These are phyloP conservation scores for Nixonia krombeini DNA, from an alignment of 1,140 invertebrate genomes.

Conservation along the genomic window DNA sequence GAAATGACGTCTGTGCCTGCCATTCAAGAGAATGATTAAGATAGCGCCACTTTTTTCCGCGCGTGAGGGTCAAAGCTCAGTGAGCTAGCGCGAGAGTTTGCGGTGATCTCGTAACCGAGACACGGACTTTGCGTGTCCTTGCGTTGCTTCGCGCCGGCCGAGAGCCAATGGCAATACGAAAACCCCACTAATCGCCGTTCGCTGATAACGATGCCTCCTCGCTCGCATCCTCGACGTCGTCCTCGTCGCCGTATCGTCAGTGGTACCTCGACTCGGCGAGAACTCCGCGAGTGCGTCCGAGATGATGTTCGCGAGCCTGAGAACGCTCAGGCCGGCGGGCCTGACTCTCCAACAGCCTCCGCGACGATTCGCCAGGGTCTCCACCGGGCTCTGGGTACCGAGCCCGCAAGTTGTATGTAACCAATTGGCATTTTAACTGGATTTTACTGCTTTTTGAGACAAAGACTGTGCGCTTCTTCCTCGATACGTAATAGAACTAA, in stretches of 20 bases:
- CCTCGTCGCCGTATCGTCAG: background rate
- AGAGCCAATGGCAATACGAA: slow-evolving; percentile 29
- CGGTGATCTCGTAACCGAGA: slow-evolving; percentile 31
- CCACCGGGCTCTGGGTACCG: slow-evolving; percentile 26
- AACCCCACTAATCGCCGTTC: slow-evolving; percentile 2
- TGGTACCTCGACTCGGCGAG: background rate
- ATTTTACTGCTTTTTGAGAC: too few relatives aligned
- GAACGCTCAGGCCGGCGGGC: slow-evolving; percentile 15
- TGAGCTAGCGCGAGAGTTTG: slow-evolving; percentile 17
- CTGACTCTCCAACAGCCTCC: slow-evolving; percentile 20
- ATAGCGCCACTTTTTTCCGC: slow-evolving; percentile 50
- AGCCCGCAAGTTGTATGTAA: slow-evolving; percentile 32
- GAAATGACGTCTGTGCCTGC: too few relatives aligned
- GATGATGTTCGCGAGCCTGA: slow-evolving; percentile 33
- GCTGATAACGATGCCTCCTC: slow-evolving; percentile 37
- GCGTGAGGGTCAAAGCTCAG: slow-evolving; percentile 49
- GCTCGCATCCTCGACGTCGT: slow-evolving; percentile 7
- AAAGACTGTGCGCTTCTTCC: too few relatives aligned
- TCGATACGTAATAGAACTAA: background rate
- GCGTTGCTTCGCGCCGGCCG: slow-evolving; percentile 26
- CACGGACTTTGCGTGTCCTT: slow-evolving; percentile 60
- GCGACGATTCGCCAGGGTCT: slow-evolving; percentile 23
- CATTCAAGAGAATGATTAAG: too few relatives aligned
- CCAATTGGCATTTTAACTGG: background rate
- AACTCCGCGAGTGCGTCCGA: slow-evolving; percentile 17